Evolutionary conservation across 1,140 invertebrate species (phyloP).

Genomic region (Drosophila varians): DNA sequence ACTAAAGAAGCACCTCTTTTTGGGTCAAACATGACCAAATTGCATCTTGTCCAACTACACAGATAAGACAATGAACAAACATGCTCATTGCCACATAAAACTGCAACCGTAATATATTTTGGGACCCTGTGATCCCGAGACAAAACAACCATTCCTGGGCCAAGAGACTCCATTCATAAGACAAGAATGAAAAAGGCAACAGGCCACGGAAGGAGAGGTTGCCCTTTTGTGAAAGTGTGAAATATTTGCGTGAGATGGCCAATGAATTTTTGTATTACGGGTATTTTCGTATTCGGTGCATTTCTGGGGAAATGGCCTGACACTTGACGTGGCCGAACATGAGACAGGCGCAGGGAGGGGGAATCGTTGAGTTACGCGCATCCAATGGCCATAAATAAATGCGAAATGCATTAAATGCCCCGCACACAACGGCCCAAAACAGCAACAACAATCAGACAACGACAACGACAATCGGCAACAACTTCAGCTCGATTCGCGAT

Average conservation of each 20-base stretch:
- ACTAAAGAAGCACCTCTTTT: conserved; percentile 2
- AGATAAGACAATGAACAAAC: conserved; percentile 22
- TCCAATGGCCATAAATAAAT: conserved; percentile 78
- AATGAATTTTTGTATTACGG: conserved; percentile 34
- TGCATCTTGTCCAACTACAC: conserved; percentile 23
- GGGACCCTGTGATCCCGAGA: conserved; percentile 15
- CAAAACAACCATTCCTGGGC: conserved; percentile 1
- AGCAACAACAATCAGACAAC: conserved; percentile 19
- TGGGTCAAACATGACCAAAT: conserved; percentile 28
- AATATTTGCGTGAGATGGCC: conserved; percentile 72
- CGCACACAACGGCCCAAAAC: conserved; percentile 35
- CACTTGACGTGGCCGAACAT: conserved; percentile 75
- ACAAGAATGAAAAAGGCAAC: neutral
- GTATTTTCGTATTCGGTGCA: conserved; percentile 37
- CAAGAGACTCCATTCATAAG: conserved; percentile 38
- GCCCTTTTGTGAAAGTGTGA: conserved; percentile 73
- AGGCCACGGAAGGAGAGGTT: conserved; percentile 2
- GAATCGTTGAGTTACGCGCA: conserved; percentile 74
- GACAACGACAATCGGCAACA: conserved; percentile 29
- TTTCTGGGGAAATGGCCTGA: conserved; percentile 66
- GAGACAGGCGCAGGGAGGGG: conserved; percentile 32
- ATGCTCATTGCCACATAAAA: neutral
- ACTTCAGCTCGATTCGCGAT: conserved; percentile 36
- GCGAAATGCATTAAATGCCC: conserved; percentile 73
- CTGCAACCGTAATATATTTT: conserved; percentile 20